phyloP scores from a whole-genome alignment of 2,888 invertebrate species.

The Folsomia manolachei region DNA sequence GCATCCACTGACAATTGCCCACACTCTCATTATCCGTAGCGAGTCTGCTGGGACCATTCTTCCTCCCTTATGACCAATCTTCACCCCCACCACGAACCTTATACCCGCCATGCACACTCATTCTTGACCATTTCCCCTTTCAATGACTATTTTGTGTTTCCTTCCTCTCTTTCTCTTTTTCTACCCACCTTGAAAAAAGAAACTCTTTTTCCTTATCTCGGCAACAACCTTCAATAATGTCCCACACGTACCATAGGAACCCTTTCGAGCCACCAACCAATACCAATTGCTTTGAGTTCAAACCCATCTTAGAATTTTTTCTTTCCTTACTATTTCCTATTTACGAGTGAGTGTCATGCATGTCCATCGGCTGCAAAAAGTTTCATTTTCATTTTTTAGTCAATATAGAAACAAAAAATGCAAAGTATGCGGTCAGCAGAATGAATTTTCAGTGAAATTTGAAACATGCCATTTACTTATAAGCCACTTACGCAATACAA shows the following conservation, averaged over 20 bases:
- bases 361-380: not conserved
- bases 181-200: conserved; percentile 6
- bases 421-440: too few relatives aligned
- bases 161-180: not conserved
- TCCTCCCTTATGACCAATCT: conserved; percentile 43
- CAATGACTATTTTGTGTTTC: conserved; percentile 49
- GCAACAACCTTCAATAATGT: not conserved
- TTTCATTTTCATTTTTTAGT: not conserved
- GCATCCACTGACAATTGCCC: conserved; percentile 5
- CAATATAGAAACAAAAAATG: too few relatives aligned
- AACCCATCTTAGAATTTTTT: not conserved
- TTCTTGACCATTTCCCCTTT: conserved; percentile 50
- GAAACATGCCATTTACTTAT: too few relatives aligned
- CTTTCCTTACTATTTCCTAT: too few relatives aligned
- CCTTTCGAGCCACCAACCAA: too few relatives aligned
- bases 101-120: too few relatives aligned
- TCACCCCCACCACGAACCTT: conserved; percentile 31
- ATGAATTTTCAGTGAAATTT: too few relatives aligned
- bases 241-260: too few relatives aligned
- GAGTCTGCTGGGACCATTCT: conserved; percentile 48
- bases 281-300: too few relatives aligned
- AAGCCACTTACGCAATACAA: too few relatives aligned
- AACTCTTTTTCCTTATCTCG: not conserved
- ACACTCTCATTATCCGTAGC: conserved; percentile 48
- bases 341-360: too few relatives aligned